Evolutionary conservation across 2,113 vertebrate genomes (phyloP).

Genomic region (Gambusia affinis): DNA sequence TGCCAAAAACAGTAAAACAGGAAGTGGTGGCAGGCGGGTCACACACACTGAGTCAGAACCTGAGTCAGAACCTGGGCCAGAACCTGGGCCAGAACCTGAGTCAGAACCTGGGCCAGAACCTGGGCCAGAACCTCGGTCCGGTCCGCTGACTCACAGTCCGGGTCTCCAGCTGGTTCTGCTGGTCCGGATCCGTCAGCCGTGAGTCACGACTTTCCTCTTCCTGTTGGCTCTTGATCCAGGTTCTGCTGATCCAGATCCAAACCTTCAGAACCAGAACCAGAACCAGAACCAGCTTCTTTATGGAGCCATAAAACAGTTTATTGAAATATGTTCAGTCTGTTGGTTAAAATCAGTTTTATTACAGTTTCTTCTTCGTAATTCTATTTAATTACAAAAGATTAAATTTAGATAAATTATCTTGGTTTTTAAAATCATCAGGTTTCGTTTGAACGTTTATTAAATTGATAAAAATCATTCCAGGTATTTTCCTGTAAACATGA

Average conservation of each 20-base stretch:
- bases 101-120: no score
- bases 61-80: no score
- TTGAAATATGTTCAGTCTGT: neutral
- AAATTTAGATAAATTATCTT: no score
- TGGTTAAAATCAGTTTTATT: neutral
- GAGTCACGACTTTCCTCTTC: slow-evolving; percentile 7
- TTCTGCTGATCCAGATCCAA: neutral
- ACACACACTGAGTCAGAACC: neutral
- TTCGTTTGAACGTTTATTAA: no score
- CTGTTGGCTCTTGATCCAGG: neutral
- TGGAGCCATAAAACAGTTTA: no score
- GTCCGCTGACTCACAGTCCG: slow-evolving; percentile 22
- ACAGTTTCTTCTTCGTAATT: no score
- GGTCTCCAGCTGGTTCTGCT: neutral
- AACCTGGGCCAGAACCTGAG: no score
- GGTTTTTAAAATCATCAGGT: no score
- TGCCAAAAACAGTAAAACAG: neutral
- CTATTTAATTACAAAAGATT: no score
- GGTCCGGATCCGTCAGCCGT: neutral
- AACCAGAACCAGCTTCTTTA: neutral
- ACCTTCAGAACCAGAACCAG: neutral
- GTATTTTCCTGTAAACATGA: no score
- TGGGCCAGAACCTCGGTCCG: slow-evolving; percentile 3
- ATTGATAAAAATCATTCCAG: no score
- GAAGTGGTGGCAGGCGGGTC: slow-evolving; percentile 17